These are phyloP conservation scores for Diachrysia chrysitis DNA, from an alignment of 2,888 invertebrate species.

Conservation along the genomic window DNA sequence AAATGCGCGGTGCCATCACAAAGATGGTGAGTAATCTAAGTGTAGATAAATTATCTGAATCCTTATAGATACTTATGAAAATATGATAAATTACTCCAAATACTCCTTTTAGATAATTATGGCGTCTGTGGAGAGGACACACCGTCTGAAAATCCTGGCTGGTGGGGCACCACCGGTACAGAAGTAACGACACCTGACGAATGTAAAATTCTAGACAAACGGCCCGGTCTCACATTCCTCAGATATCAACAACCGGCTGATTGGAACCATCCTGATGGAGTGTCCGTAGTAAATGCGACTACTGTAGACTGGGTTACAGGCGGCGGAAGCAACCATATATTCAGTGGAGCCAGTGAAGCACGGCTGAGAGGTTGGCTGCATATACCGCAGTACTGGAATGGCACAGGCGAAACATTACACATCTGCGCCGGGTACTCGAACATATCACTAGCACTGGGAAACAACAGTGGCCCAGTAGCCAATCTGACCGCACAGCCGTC, in stretches of 20 bases:
- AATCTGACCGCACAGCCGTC: conserved; percentile 92
- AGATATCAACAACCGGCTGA: conserved; percentile 96
- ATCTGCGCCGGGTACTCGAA: conserved; percentile 94
- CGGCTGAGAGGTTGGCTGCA: conserved; percentile 94
- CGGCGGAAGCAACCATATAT: conserved; percentile 91
- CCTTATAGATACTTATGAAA: conserved; percentile 91
- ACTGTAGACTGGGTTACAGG: conserved; percentile 94
- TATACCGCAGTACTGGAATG: conserved; percentile 93
- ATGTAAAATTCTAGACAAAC: conserved; percentile 93
- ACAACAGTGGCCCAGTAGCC: conserved; percentile 85
- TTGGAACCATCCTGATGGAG: conserved; percentile 96
- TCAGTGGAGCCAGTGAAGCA: conserved; percentile 93
- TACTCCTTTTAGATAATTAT: conserved; percentile 90
- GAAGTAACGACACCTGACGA: conserved; percentile 93
- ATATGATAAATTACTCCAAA: background rate
- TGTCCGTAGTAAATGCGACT: conserved; percentile 95
- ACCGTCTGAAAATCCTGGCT: conserved; percentile 94
- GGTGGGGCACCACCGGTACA: conserved; percentile 96
- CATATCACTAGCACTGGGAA: conserved; percentile 90
- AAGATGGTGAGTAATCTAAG: conserved; percentile 89
- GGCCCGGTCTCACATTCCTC: conserved; percentile 96
- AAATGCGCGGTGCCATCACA: conserved; percentile 96
- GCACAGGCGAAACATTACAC: conserved; percentile 91
- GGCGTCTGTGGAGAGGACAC: conserved; percentile 96
- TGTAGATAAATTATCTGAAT: background rate